Conservation (phyloP, 2,797 vertebrate species). For the Helarctos malayanus region DNA sequence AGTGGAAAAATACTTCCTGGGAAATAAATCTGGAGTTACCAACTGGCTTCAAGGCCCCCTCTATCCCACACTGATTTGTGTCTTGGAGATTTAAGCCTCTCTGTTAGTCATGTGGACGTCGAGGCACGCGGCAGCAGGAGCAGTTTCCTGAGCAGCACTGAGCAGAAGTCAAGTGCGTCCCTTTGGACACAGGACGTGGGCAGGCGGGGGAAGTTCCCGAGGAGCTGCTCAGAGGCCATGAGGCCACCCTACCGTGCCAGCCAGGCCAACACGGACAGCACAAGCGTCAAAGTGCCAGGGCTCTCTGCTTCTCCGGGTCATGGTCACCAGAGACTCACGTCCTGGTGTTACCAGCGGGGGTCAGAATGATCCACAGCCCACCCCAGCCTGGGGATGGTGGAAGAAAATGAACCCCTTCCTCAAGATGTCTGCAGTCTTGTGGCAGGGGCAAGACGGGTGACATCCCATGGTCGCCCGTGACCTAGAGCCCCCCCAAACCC, state of each 20-base stretch:
- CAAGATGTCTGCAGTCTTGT: background rate
- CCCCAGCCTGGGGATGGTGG: background rate
- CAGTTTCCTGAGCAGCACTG: slow-evolving; percentile 84
- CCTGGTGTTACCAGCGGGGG: background rate
- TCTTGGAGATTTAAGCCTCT: slow-evolving; percentile 88
- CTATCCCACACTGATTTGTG: slow-evolving; percentile 88
- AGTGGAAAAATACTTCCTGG: slow-evolving; percentile 87
- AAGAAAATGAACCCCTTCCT: background rate
- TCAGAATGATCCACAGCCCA: background rate
- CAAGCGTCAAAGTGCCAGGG: background rate
- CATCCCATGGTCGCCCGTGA: rapidly evolving
- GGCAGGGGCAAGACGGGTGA: background rate
- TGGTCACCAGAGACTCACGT: rapidly evolving
- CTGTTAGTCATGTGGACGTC: slow-evolving; percentile 85
- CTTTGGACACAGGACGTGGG: slow-evolving; percentile 83
- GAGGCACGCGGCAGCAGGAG: slow-evolving; percentile 81
- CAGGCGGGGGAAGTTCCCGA: slow-evolving; percentile 77
- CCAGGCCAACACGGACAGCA: background rate
- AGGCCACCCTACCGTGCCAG: background rate
- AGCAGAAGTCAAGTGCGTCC: slow-evolving; percentile 85
- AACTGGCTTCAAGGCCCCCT: slow-evolving; percentile 87
- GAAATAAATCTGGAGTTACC: slow-evolving; percentile 89
- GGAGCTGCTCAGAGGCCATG: slow-evolving; percentile 71
- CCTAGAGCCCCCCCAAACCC: background rate
- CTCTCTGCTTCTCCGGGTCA: background rate